Base-by-base conservation (phyloP, 2,113 vertebrate species). In the Scortum barcoo region DNA sequence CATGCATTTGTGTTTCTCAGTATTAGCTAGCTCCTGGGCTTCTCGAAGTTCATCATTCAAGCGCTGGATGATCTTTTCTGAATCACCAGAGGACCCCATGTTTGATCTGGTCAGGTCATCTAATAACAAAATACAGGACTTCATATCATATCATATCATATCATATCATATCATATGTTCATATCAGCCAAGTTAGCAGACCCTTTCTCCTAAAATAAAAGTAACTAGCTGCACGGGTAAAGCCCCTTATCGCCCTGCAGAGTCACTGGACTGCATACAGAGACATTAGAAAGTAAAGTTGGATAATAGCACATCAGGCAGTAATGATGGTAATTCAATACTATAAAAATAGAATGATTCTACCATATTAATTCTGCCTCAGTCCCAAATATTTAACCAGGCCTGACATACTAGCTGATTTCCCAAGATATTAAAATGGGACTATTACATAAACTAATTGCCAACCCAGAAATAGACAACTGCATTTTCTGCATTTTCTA, bases 1-100 rank as follows among this genome's bases (percentile, higher is more conserved):
- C 90, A 95, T 95, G 95, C 94, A 97, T 94, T 97, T 99, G 94
- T 96, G 96, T 92, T 97, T 97, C 95, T 96, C 97, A 66, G 91
- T 91, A 82, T 96, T 97, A 90, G 96, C 97, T 85, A 96, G 94
- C 86, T 98, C 97, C 94, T 96, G 97, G 81, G 97, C 97, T 90
- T 97, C 97, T 78, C 94, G 89, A 81, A 99, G 95, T 80, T 99
- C 97, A 86, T 97, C 96, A 82, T 96, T 97, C 91, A 99, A 95
- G 9, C 93, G 96, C 91, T 98, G 96, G 93, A 97, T 97, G 80
- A 96, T 95, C 92, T 97, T 97, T 85, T 98, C 97, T 56, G 97
- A 89, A 87, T 98, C 97, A 10, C 93, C 92, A 87, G 95, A 92
- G 2, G 93, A 93, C 88, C 96, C 97, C 95, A 96, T 95, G 80